Base-by-base conservation (phyloP, 2,888 invertebrate genomes). In the Diplazon laetatorius region DNA sequence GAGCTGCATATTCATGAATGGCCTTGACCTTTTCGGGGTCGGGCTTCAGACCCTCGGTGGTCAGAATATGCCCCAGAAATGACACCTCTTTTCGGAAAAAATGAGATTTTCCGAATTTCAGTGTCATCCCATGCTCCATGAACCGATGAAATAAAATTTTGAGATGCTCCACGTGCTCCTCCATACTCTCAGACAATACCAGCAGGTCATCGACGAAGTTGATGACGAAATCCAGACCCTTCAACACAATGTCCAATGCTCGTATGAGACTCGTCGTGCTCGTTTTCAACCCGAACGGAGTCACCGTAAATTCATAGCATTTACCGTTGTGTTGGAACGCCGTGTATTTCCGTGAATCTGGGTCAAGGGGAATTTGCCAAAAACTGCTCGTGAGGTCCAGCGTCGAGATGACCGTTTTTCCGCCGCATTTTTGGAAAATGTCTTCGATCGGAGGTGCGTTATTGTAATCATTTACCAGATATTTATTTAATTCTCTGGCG, bases 341-440 rank as follows among this genome's bases (percentile, higher is more conserved):
- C 0, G 79, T 77, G 10, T 77, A 81, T 39, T 81, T 62, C 0
- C 68, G 12, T 0, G 80, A 82, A 0, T 55, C 46, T 8, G 57
- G 46, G 8, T 75, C 44, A 1, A 85, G 46, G 0, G 82, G 80
- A 0, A 84, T 69, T 25, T 83, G 82, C 84, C 82, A 83, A 25
- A 83, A 85, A n/a, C 82, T 82, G 2, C 57, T 62, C 0, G 65
- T 76, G 20, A 84, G 10, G 66, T 84, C 83, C 0, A 84, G 14
- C 2, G 71, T 75, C 0, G 80, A 77, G 50, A 82, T 77, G 10
- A 44, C 48, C 2, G 9, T 9, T 20, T 9, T 48, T 3, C 48
- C 9, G 0, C 48, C 22, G 20, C 71, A 84, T 66, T 63, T 59
- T n/a, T 73, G 71, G 18, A 68, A 76, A 0, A 68, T 35, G 1